These are phyloP conservation scores for Hemicentrotus pulcherrimus DNA, from an alignment of 35 echinoderm and acorn worm genomes.

Conservation along the genomic window DNA sequence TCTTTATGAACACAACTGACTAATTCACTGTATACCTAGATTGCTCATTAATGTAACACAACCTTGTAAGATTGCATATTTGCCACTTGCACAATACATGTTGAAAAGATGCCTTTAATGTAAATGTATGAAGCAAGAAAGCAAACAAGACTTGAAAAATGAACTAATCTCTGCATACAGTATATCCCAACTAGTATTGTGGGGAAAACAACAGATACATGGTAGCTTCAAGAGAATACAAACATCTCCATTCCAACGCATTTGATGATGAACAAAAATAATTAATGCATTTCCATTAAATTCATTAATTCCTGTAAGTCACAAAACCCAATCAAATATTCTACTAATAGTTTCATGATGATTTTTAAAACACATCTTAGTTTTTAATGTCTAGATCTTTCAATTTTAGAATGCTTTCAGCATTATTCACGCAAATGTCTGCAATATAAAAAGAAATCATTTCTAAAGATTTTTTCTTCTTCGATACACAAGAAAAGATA, in stretches of 20 bases:
- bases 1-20: no score
- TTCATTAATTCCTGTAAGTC: background rate
- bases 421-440: background rate
- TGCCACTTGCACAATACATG: background rate
- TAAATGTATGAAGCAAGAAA: background rate
- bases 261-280: background rate
- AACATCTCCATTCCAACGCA: background rate
- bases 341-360: background rate
- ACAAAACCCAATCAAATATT: background rate
- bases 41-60: background rate
- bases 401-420: background rate
- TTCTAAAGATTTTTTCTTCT: background rate
- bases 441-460: background rate
- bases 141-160: background rate
- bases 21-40: background rate
- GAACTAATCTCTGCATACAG: no score
- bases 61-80: background rate
- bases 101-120: background rate
- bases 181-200: background rate
- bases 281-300: background rate
- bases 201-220: background rate
- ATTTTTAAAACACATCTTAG: constrained; percentile 1
- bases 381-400: background rate
- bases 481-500: background rate
- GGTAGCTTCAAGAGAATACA: background rate